Conservation (phyloP, 2,888 invertebrate genomes). For the Heterodera filipjevi region DNA sequence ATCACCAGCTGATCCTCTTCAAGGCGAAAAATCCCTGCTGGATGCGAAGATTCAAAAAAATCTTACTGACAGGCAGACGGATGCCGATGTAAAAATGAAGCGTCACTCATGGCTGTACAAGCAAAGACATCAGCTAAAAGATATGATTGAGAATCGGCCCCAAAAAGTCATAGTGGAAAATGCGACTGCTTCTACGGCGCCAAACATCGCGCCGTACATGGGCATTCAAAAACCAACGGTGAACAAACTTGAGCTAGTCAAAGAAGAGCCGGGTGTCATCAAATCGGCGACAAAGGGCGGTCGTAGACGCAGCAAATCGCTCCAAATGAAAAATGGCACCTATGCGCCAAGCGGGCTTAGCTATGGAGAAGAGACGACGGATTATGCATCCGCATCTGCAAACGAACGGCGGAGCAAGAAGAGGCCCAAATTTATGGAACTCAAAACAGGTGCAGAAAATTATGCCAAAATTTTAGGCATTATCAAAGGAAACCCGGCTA, state of each 20-base stretch:
- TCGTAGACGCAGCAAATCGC: no score
- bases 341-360: no score
- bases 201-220: conserved; percentile 6
- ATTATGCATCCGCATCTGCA: no score
- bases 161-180: background rate
- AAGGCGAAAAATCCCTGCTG: background rate
- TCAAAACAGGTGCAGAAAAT: no score
- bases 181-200: no score
- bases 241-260: background rate
- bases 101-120: conserved; percentile 8
- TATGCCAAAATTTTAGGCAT: no score
- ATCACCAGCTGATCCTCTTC: background rate
- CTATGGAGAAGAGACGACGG: no score
- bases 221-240: background rate
- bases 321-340: no score
- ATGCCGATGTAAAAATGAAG: conserved; percentile 8
- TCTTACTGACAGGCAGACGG: background rate
- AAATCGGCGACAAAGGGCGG: no score
- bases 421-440: no score
- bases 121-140: background rate
- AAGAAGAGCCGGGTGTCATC: no score
- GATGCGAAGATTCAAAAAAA: background rate
- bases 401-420: no score
- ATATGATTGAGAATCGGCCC: background rate
- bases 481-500: background rate